Base-by-base conservation (phyloP, 2,113 vertebrate genomes). In the Lophotis ruficrista region DNA sequence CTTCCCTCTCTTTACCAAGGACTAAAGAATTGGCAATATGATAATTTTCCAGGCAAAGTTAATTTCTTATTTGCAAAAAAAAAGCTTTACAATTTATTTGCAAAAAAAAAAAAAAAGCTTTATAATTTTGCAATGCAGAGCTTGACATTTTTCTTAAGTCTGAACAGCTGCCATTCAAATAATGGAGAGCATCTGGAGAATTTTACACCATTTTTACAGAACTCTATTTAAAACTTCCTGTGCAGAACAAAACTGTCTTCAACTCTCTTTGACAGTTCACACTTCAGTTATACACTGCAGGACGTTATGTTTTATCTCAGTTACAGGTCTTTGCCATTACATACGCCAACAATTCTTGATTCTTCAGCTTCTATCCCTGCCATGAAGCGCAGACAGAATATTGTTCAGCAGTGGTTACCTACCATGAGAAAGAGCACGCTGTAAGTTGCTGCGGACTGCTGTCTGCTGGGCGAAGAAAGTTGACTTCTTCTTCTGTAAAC, bases 361-460 rank as follows among this genome's bases (percentile, higher is more conserved):
- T 70, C 24, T 47, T 66, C 27, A 22, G 43, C 56, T 78, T 68
- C 35, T 38, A 22, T 24, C 13, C 19, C 41, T 41, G 27, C 77
- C 88, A 51, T 10, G n/a, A 85, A 61, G 24, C 5, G 3, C 1
- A 70, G 57, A 35, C 33, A 80, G 64, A 92, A 56, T 10, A 66
- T 18, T 24, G 11, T 30, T 71, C 45, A 48, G 48, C 56, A 48
- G 27, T 48, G 47, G 54, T 76, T 47, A 95, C 96, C 53, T 95
- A 96, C 96, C 94, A 96, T 96, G 91, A 87, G 90, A 96, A 81
- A 13, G 28, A 71, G 53, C 61, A 82, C 90, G 6, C 54, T 24
- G 69, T 22, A 89, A 45, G 58, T 65, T 1, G 2, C 73, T 64
- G 72, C 57, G 38, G 45, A 37, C 56, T 78, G 69, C 35, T 75